Evolutionary conservation across 2,888 invertebrate species (phyloP).

Genomic region (Trichogramma evanescens): DNA sequence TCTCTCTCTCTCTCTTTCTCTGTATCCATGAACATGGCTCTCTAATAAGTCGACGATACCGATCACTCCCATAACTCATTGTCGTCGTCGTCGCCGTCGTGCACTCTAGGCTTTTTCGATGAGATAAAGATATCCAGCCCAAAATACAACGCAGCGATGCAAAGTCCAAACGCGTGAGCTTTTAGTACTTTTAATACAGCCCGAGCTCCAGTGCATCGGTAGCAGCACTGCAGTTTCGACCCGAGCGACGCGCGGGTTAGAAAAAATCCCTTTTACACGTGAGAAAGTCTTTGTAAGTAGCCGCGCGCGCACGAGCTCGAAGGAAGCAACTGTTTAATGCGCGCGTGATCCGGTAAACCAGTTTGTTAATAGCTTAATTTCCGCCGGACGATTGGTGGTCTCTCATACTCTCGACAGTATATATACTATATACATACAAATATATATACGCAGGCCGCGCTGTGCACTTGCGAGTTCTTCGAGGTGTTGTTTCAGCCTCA

Average conservation of each 20-base stretch:
- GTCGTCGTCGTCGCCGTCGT: not conserved
- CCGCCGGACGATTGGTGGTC: slow-evolving; percentile 16
- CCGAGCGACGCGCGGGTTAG: not conserved
- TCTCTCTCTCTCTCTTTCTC: no score
- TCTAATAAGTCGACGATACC: not conserved
- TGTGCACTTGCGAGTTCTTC: no score
- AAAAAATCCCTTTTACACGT: slow-evolving; percentile 2
- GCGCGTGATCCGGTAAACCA: slow-evolving; percentile 22
- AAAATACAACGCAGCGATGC: slow-evolving; percentile 11
- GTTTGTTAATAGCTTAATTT: slow-evolving; percentile 29
- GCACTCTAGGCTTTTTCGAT: not conserved
- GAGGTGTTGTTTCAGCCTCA: no score
- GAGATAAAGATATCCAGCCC: not conserved
- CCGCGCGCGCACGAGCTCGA: not conserved
- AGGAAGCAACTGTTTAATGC: slow-evolving; percentile 16
- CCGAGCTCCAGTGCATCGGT: no score
- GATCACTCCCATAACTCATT: slow-evolving; percentile 6
- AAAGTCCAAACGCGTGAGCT: slow-evolving; percentile 3
- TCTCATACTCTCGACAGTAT: no score
- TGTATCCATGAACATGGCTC: not conserved
- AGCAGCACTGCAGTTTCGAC: no score
- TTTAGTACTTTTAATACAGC: not conserved
- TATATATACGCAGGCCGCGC: no score
- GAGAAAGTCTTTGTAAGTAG: slow-evolving; percentile 17
- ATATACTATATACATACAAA: no score